Base-by-base conservation (phyloP, 2,113 vertebrate genomes). In the Hippocampus comes region DNA sequence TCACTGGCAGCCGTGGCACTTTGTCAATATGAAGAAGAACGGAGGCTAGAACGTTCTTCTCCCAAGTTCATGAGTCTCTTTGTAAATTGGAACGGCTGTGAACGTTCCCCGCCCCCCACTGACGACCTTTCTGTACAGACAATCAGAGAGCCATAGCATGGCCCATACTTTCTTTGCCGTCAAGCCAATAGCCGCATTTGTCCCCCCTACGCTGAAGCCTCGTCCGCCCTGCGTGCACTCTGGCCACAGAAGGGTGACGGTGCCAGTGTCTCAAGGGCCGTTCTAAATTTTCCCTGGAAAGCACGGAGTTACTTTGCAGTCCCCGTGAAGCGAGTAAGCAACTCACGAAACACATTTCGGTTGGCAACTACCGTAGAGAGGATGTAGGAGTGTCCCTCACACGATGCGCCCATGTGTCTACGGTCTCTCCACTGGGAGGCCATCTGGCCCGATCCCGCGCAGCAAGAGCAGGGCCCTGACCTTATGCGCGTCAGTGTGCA, bases 371-470 rank as follows among this genome's bases (percentile, higher is more conserved):
- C 23, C 65, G 72, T 25, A 5, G 66, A 49, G 42, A 68, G 72
- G 67, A 73, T 66, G 75, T 68, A 77, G 61, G 46, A 63, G 75
- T 71, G 46, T 64, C 77, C n/a, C 63, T 69, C 78, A 82, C 72
- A 53, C 60, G 38, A 69, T 67, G 80, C 64, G 68, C 27, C 79
- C 81, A 78, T 78, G 76, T 63, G 72, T 67, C 68, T 70, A 57
- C 20, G 67, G 25, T 74, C 70, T 80, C 55, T 72, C 51, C 46
- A 75, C 83, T 83, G 88, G 55, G 83, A 75, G 53, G 63, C 87
- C 89, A 92, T 89, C 90, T 92, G 88, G 70, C 78, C 60, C 73
- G 21, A 43, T 76, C 84, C 78, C 68, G 78, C 79, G 76, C 71
- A 82, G 56, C 67, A 80, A 66, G 74, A 79, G 67, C 59, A 38